Evolutionary conservation across 1,140 invertebrate species (phyloP), one percentile per base, ranked within the genome.

Genomic region (Condylostylus longicornis): DNA sequence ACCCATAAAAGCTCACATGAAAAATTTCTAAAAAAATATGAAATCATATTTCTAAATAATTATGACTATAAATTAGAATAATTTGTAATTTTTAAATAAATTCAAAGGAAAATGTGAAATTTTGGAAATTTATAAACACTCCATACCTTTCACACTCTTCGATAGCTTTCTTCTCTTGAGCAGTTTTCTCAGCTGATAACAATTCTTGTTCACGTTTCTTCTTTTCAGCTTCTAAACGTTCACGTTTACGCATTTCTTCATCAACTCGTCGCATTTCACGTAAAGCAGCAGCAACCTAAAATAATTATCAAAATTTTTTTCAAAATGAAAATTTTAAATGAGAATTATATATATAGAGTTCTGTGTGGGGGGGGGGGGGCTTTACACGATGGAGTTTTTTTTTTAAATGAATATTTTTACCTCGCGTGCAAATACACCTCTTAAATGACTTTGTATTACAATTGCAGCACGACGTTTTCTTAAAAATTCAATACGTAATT

Each of bases 261-360:
- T 95, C 88, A 18, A 93, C 81, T n/a, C 80, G 67, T 46, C 79
- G 71, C 81, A 90, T 88, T 68, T 93, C 85, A 2, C 83, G 64
- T 30, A 94, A 55, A 2, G 86, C 84, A 5, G 77, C 65, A 0
- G 89, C 89, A 8, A 81, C 78, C 53, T 56, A 22, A n/a, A 21
- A 33, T 20, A 22, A 31, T 4, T 35, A 4, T 8, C 7, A 21
- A 10, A 19, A 22, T 17, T 5, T 32, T 17, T 32, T 32, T 14
- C 10, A 8, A 25, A 25, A 25, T n/a, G n/a, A n/a, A n/a, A n/a
- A n/a, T n/a, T n/a, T n/a, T n/a, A n/a, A n/a, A n/a, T n/a, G n/a
- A n/a, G n/a, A n/a, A n/a, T n/a, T n/a, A n/a, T n/a, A n/a, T n/a
- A n/a, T n/a, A n/a, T n/a, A n/a, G n/a, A n/a, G n/a, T n/a, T n/a